phyloP scores from a whole-genome alignment of 2,797 vertebrate species.

The Pantherophis vulpinus region DNA sequence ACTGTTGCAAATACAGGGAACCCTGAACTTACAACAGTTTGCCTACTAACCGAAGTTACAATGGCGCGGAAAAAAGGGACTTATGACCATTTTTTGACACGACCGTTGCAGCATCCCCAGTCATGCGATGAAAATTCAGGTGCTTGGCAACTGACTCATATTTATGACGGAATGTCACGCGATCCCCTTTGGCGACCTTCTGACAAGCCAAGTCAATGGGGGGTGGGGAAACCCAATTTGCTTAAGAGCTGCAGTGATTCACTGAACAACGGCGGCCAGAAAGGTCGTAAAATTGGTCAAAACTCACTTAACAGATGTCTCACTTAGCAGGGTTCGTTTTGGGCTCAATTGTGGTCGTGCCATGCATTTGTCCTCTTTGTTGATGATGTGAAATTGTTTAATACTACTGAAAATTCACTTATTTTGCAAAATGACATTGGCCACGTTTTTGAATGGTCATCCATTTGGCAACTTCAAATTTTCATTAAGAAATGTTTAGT shows the following conservation, averaged over 20 bases:
- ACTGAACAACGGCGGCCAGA: no score
- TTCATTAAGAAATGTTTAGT: not conserved
- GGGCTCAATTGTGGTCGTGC: not conserved
- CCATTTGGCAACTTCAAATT: not conserved
- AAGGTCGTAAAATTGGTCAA: not conserved
- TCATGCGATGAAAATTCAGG: not conserved
- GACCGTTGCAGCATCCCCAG: no score
- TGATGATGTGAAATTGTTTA: not conserved
- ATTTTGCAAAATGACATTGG: not conserved
- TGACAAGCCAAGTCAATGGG: no score
- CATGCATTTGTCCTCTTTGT: not conserved
- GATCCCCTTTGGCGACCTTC: no score
- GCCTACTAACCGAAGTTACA: not conserved
- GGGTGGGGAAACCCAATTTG: no score
- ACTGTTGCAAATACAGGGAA: not conserved
- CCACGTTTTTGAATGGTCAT: not conserved
- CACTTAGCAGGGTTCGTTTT: not conserved
- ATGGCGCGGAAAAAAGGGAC: not conserved
- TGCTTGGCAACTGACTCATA: not conserved
- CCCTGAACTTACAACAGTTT: rapidly evolving
- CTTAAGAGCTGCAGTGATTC: no score
- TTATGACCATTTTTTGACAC: not conserved
- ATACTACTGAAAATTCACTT: not conserved
- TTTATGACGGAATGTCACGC: not conserved
- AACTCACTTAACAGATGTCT: not conserved